Percentiles rank a stretch among this genome's conserved stretches.
These are phyloP conservation scores for Delichon dasypus DNA, from an alignment of 2,797 vertebrate genomes.

Conservation along the genomic window DNA sequence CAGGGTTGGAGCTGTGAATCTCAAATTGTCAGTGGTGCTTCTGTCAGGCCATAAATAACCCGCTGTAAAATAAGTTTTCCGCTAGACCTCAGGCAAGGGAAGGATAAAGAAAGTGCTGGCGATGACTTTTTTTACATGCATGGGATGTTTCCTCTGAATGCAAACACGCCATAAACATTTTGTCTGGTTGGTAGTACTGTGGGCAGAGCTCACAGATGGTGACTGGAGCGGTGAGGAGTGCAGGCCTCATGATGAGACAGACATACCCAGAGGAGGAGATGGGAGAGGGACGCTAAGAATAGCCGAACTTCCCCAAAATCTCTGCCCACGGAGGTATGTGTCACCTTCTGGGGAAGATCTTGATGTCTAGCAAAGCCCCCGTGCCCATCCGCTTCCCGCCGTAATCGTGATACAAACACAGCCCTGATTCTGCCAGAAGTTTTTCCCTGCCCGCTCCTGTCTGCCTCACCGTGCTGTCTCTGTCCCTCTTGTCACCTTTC, in stretches of 20 bases:
- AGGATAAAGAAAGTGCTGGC: not conserved
- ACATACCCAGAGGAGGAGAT: not conserved
- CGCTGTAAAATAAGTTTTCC: not conserved
- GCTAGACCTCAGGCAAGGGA: not conserved
- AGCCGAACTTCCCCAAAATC: conserved; percentile 22
- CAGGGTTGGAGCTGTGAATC: conserved; percentile 1
- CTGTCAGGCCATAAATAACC: conserved; percentile 9
- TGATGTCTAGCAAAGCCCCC: not conserved
- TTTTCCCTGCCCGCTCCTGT: not conserved
- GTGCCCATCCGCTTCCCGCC: not conserved
- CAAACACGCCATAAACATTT: not conserved
- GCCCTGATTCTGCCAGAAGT: not conserved
- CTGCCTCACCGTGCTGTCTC: accelerated
- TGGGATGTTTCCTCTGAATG: not conserved
- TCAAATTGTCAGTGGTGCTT: not conserved
- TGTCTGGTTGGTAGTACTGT: not conserved
- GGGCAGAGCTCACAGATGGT: conserved; percentile 31
- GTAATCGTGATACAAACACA: not conserved
- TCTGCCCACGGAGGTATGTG: conserved; percentile 28
- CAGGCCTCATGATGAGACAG: not conserved
- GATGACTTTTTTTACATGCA: not conserved
- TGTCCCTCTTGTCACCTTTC: not conserved
- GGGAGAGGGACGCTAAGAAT: conserved; percentile 11
- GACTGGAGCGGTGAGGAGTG: not conserved
- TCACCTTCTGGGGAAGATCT: conserved; percentile 17